Evolutionary conservation across 2,888 invertebrate species (phyloP).

Genomic region (Mayetiola destructor): DNA sequence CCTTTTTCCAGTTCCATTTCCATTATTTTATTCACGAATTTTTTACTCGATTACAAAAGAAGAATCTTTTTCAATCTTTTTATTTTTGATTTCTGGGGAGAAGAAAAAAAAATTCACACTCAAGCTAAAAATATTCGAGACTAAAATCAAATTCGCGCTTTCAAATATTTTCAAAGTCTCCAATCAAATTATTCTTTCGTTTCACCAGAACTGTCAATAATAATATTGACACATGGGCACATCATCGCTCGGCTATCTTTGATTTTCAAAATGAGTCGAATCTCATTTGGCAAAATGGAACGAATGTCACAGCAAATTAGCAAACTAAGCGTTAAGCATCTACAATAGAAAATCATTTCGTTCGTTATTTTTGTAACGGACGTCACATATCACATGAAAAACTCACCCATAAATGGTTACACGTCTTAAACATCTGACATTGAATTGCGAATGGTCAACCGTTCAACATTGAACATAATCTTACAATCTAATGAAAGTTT

Average conservation of each 20-base stretch:
- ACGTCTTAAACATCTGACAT: too few species aligned
- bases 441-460: too few species aligned
- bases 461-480: too few species aligned
- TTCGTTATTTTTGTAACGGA: constrained; percentile 3
- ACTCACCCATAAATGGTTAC: background rate
- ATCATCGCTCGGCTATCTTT: too few species aligned
- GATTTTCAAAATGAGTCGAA: background rate
- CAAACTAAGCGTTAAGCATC: too few species aligned
- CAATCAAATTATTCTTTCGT: too few species aligned
- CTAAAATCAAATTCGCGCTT: background rate
- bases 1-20: background rate
- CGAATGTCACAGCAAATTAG: too few species aligned
- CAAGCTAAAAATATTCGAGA: too few species aligned
- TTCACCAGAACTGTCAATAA: too few species aligned
- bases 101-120: background rate
- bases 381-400: background rate
- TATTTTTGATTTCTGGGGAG: background rate
- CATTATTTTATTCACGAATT: background rate
- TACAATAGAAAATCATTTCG: constrained; percentile 8
- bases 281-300: background rate
- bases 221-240: too few species aligned
- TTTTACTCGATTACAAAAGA: background rate
- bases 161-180: too few species aligned
- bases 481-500: background rate
- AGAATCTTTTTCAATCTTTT: background rate